Base-by-base conservation (phyloP, 2,888 invertebrate species). In the Ypsolopha sequella region DNA sequence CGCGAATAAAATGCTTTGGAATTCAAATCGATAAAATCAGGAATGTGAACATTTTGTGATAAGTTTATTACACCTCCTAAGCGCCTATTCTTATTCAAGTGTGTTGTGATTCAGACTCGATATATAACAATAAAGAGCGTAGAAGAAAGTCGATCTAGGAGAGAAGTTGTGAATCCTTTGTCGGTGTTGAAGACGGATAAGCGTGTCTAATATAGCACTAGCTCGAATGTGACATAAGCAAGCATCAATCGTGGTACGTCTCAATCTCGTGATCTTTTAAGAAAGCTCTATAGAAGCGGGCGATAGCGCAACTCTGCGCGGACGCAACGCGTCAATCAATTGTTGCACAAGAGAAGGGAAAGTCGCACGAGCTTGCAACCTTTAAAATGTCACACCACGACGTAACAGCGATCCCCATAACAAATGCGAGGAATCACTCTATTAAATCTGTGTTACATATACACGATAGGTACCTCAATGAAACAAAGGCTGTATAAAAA, bases 191-290 rank as follows among this genome's bases (percentile, higher is more conserved):
- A 50, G 51, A 48, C 41, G 48, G 52, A 51, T 46, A 53, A 53
- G 54, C 53, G 39, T 44, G 14, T 34, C 34, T 36, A 48, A 48
- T 50, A 48, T 41, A 48, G 51, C 52, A 51, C 50, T 48, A 58
- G 63, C 55, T 58, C 64, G 63, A 68, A 67, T 68, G 66, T 67
- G 73, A 70, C 65, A 67, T 66, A 68, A 72, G 49, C 39, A 68
- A 72, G 49, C 39, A 63, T 65, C 64, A 66, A 69, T 73, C 74
- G 72, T 71, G 55, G 61, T 70, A 76, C 69, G 64, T 68, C 71
- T 78, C 70, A 72, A 79, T 79, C 76, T 68, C 62, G 68, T 71
- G 76, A 79, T 76, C 76, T 77, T 73, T 68, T 65, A 69, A 69
- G 73, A 78, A 76, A 71, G 67, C 66, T 69, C 66, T 59, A 75